Conservation (phyloP, 2,797 vertebrate genomes). For the Rhincodon typus region DNA sequence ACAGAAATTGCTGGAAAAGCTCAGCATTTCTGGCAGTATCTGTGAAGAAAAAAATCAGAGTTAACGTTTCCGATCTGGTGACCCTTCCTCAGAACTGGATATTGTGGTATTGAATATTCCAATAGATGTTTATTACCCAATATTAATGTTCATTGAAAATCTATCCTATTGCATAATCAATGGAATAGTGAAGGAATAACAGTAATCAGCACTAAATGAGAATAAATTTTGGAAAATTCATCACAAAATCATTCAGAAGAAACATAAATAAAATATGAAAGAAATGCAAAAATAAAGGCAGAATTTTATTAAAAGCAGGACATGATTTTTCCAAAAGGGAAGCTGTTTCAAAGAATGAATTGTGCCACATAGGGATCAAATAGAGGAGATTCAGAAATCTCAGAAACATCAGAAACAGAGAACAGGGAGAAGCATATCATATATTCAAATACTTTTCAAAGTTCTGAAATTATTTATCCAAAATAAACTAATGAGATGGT, state of each 20-base stretch:
- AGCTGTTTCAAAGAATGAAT: constrained; percentile 44
- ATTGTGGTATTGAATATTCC: too few relatives aligned
- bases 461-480: neutral
- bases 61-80: too few relatives aligned
- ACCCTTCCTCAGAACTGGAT: too few relatives aligned
- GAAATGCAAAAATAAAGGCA: neutral
- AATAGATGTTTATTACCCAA: neutral
- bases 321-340: neutral
- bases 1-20: too few relatives aligned
- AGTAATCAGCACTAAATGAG: neutral
- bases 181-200: neutral
- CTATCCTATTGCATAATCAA: neutral
- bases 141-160: neutral
- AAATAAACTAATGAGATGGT: neutral
- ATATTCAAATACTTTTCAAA: neutral
- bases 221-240: neutral
- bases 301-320: neutral
- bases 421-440: neutral
- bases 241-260: neutral
- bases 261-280: neutral
- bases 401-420: constrained; percentile 44
- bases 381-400: neutral
- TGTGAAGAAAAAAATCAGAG: too few relatives aligned
- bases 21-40: too few relatives aligned
- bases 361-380: neutral